phyloP scores from a whole-genome alignment of 2,888 invertebrate genomes.

The Neocrepidodera transversa region DNA sequence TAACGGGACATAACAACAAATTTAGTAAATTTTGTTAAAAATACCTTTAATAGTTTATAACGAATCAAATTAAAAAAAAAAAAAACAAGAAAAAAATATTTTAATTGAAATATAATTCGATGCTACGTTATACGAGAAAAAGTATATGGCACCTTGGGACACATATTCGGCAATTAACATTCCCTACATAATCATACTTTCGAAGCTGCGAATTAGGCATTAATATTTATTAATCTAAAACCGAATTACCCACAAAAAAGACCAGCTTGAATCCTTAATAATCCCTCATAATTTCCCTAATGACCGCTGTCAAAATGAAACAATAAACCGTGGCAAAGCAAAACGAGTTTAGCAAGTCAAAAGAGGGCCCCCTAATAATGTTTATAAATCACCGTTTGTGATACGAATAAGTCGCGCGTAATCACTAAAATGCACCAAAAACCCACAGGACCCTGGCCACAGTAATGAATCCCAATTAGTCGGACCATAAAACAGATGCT shows the following conservation, averaged over 20 bases:
- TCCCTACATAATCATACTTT: no score
- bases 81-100: no score
- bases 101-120: no score
- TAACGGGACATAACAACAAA: no score
- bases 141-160: no score
- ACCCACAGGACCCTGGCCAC: conserved; percentile 51
- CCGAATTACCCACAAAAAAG: neutral
- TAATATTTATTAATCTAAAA: neutral
- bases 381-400: conserved; percentile 56
- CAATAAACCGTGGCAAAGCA: conserved; percentile 15
- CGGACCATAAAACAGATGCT: conserved; percentile 52
- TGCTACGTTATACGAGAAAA: no score
- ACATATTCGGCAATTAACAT: no score
- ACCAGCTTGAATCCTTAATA: neutral
- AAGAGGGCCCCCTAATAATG: conserved; percentile 50
- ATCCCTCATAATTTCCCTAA: conserved; percentile 18
- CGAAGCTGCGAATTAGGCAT: no score
- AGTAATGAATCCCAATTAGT: conserved; percentile 57
- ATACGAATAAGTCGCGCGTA: conserved; percentile 55
- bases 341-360: conserved; percentile 39
- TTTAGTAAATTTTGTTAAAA: no score
- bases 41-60: no score
- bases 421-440: conserved; percentile 52
- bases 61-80: no score
- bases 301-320: conserved; percentile 14